A percentile compares a stretch with the other conserved stretches of the same genome.
phyloP scores from a whole-genome alignment of 2,113 vertebrate genomes.

The Hydropotes inermis region DNA sequence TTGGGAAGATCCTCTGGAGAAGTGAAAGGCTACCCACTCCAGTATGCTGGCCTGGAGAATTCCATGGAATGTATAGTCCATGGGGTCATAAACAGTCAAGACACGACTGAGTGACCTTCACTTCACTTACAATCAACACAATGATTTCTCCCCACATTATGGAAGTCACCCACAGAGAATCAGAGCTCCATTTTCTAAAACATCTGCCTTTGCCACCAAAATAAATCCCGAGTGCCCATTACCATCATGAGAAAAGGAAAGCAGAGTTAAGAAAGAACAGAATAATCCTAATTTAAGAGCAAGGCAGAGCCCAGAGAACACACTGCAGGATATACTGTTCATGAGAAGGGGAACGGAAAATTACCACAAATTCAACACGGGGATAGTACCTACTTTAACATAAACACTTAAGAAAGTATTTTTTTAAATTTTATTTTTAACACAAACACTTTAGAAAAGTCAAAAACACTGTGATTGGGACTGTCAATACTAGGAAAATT shows the following conservation, averaged over 20 bases:
- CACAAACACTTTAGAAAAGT: background rate
- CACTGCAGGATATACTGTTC: background rate
- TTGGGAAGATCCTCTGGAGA: background rate
- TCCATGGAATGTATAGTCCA: background rate
- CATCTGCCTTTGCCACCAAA: constrained; percentile 14
- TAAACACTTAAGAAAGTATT: background rate
- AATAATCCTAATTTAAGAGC: background rate
- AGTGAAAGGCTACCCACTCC: background rate
- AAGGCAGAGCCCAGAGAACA: background rate
- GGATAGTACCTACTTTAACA: background rate
- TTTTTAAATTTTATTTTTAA: background rate
- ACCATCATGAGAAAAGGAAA: background rate
- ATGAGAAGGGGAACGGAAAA: constrained; percentile 13
- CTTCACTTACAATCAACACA: background rate
- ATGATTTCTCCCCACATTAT: background rate
- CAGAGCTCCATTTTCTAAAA: constrained; percentile 39
- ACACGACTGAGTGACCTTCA: background rate
- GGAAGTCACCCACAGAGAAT: constrained; percentile 6
- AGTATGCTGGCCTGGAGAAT: background rate
- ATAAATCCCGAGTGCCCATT: background rate
- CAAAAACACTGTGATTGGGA: background rate
- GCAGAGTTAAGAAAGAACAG: background rate
- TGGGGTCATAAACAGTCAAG: background rate
- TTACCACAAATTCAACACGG: background rate
- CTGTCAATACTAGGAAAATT: background rate